phyloP scores from a whole-genome alignment of 2,888 invertebrate genomes.

The Ephialtes manifestator region DNA sequence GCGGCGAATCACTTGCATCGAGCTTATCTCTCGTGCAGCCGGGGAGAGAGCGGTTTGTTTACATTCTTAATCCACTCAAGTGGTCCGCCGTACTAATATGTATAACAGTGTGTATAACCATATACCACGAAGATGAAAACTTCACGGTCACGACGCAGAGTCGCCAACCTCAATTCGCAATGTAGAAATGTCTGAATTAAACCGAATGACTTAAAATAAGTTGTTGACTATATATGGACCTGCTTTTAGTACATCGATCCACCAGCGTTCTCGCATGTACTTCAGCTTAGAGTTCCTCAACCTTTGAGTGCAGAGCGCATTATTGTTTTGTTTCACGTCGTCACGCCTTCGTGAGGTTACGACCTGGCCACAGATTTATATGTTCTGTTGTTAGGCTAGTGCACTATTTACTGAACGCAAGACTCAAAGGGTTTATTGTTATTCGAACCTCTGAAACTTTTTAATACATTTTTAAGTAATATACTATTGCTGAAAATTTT shows the following conservation, averaged over 20 bases:
- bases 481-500: no score
- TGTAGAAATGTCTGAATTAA: conserved; percentile 10
- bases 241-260: conserved; percentile 16
- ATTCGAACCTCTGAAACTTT: conserved; percentile 13
- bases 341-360: conserved; percentile 48
- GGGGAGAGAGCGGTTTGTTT: conserved; percentile 32
- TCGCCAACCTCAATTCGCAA: conserved; percentile 16
- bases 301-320: conserved; percentile 6
- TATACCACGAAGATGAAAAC: not conserved
- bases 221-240: not conserved
- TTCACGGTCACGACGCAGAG: conserved; percentile 17
- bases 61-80: conserved; percentile 27
- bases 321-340: conserved; percentile 31
- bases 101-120: not conserved
- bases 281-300: conserved; percentile 28
- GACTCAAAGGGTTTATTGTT: conserved; percentile 22
- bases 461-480: no score
- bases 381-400: not conserved
- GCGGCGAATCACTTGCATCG: conserved; percentile 2
- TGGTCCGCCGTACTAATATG: not conserved
- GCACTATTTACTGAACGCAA: not conserved
- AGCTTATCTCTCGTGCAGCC: conserved; percentile 2
- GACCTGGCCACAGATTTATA: not conserved
- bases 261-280: not conserved
- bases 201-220: not conserved